These are phyloP conservation scores for Acanthoscelides obtectus DNA, from an alignment of 2,888 invertebrate species.

Conservation along the genomic window DNA sequence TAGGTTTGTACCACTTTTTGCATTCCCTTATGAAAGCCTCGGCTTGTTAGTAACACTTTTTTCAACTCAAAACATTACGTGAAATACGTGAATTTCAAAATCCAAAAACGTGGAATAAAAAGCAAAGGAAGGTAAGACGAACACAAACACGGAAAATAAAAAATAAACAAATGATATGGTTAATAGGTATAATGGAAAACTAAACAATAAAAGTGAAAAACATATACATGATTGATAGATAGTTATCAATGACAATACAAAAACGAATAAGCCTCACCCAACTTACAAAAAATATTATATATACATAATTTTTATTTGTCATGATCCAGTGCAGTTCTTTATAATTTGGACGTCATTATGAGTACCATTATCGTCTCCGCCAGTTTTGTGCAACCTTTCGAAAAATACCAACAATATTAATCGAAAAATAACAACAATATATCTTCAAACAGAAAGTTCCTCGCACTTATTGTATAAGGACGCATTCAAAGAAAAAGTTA, in stretches of 20 bases:
- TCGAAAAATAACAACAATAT: slow-evolving; percentile 2
- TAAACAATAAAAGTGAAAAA: slow-evolving; percentile 15
- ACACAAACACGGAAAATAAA: slow-evolving; percentile 33
- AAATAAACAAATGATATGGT: slow-evolving; percentile 13
- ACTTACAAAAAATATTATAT: not conserved
- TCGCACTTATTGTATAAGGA: not conserved
- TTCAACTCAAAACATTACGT: no score
- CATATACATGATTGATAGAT: not conserved
- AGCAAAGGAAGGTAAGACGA: slow-evolving; percentile 20
- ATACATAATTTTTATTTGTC: not conserved
- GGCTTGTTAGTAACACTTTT: no score
- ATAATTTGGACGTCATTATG: not conserved
- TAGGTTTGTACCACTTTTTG: no score
- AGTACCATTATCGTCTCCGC: not conserved
- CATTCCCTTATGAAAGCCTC: no score
- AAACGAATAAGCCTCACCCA: not conserved
- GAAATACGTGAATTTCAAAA: no score
- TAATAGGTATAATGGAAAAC: slow-evolving; percentile 17
- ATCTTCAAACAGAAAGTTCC: slow-evolving; percentile 9
- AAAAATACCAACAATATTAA: not conserved
- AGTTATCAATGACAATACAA: not conserved
- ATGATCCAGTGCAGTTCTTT: not conserved
- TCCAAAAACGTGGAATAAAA: slow-evolving; percentile 2
- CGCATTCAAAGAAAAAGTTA: no score
- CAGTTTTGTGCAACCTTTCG: not conserved